phyloP scores from a whole-genome alignment of 2,888 invertebrate genomes.

The Apodemia duryi region DNA sequence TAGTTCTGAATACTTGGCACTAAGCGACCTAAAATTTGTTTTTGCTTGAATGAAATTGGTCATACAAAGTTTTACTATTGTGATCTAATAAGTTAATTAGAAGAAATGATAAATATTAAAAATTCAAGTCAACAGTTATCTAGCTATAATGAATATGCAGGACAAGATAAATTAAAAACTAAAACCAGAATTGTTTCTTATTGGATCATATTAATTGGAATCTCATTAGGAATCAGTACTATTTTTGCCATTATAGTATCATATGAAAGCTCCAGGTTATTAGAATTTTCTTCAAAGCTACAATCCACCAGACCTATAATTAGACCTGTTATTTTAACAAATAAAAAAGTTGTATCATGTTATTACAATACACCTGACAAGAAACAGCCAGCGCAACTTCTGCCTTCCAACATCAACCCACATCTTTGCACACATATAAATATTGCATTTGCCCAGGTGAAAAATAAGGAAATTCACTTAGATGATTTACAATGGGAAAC shows the following conservation, averaged over 20 bases:
- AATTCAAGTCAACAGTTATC: neutral
- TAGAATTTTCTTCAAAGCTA: constrained; percentile 1
- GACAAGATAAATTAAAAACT: neutral
- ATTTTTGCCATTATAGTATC: constrained; percentile 4
- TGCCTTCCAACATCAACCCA: constrained; percentile 82
- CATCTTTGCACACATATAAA: constrained; percentile 91
- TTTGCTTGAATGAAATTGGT: neutral
- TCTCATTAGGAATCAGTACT: neutral
- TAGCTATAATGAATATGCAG: neutral
- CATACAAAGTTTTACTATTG: neutral
- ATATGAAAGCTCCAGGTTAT: neutral
- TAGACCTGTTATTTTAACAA: neutral
- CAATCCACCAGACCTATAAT: neutral
- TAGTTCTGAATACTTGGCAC: neutral
- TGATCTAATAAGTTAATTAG: neutral
- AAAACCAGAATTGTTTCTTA: neutral
- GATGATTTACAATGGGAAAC: constrained; percentile 54
- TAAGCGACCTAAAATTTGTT: neutral
- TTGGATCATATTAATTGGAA: neutral
- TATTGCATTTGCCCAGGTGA: constrained; percentile 84
- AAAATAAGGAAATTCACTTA: constrained; percentile 80
- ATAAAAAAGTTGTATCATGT: constrained; percentile 73
- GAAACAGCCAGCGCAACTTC: constrained; percentile 48
- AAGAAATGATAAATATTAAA: neutral
- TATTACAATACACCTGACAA: constrained; percentile 82